Evolutionary conservation across 2,113 vertebrate genomes (phyloP).

Genomic region (Cyphomyrus discorhynchus): DNA sequence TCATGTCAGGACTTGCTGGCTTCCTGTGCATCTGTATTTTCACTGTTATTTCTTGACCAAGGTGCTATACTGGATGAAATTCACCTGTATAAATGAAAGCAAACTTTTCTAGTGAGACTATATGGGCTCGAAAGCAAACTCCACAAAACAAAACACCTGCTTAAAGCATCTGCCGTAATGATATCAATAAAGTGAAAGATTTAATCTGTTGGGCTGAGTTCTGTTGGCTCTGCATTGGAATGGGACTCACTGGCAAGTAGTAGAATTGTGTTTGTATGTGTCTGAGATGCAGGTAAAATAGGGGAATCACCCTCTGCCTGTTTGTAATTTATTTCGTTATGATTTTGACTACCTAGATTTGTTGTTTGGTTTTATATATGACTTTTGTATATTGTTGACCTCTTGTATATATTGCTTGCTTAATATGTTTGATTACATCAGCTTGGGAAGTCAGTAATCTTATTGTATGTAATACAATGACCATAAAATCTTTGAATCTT

Average conservation of each 20-base stretch:
- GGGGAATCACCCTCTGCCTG: neutral
- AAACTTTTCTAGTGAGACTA: neutral
- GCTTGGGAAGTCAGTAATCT: neutral
- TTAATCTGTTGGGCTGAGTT: neutral
- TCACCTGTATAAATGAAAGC: neutral
- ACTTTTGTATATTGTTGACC: neutral
- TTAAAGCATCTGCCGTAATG: neutral
- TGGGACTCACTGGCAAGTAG: neutral
- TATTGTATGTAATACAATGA: neutral
- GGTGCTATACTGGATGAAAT: neutral
- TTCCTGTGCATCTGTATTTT: neutral
- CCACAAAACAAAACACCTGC: neutral
- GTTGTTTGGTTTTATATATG: neutral
- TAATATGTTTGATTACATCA: neutral
- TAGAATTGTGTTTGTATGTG: neutral
- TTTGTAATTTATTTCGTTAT: neutral
- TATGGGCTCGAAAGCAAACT: neutral
- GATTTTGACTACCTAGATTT: neutral
- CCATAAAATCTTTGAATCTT: neutral
- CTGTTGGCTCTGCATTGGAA: neutral
- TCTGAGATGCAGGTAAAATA: neutral
- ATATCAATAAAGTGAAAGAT: neutral
- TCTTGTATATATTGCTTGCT: neutral
- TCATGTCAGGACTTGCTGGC: constrained; percentile 19
- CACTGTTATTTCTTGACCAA: neutral